These are phyloP conservation scores for Drosophila neonasuta DNA, from an alignment of 2,888 invertebrate species.

Conservation along the genomic window DNA sequence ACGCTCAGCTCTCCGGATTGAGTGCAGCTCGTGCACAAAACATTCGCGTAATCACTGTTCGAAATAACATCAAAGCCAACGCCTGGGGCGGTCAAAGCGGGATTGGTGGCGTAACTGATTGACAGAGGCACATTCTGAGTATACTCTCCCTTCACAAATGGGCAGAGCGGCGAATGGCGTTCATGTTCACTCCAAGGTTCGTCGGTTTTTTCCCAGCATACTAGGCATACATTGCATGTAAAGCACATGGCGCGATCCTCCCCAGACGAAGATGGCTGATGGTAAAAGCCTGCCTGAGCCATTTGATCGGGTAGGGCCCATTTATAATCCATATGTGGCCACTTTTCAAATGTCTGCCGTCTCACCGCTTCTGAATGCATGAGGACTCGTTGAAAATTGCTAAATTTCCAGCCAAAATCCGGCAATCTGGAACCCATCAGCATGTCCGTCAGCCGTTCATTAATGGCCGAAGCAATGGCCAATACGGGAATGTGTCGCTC, in stretches of 20 bases:
- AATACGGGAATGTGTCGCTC: conserved; percentile 92
- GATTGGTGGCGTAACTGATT: conserved; percentile 91
- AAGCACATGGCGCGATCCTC: conserved; percentile 98
- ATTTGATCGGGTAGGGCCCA: conserved; percentile 98
- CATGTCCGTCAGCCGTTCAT: conserved; percentile 92
- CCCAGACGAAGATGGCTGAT: conserved; percentile 93
- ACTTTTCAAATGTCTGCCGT: conserved; percentile 94
- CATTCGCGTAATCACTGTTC: conserved; percentile 85
- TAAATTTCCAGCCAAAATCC: conserved; percentile 80
- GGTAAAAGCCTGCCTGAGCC: conserved; percentile 98
- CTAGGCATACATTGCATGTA: conserved; percentile 95
- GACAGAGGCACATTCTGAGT: conserved; percentile 97
- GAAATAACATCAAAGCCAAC: conserved; percentile 84
- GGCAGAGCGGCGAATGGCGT: conserved; percentile 95
- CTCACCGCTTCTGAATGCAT: conserved; percentile 97
- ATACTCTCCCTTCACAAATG: conserved; percentile 96
- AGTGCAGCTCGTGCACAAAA: conserved; percentile 84
- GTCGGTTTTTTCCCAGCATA: conserved; percentile 98
- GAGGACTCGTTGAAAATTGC: conserved; percentile 83
- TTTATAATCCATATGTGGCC: conserved; percentile 99
- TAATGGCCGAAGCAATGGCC: conserved; percentile 94
- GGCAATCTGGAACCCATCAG: conserved; percentile 83
- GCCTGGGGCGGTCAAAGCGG: conserved; percentile 85
- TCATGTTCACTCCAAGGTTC: conserved; percentile 99
- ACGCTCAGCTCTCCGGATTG: conserved; percentile 88